Evolutionary conservation across 2,888 invertebrate genomes (phyloP).

Genomic region (Philereme vetulata): DNA sequence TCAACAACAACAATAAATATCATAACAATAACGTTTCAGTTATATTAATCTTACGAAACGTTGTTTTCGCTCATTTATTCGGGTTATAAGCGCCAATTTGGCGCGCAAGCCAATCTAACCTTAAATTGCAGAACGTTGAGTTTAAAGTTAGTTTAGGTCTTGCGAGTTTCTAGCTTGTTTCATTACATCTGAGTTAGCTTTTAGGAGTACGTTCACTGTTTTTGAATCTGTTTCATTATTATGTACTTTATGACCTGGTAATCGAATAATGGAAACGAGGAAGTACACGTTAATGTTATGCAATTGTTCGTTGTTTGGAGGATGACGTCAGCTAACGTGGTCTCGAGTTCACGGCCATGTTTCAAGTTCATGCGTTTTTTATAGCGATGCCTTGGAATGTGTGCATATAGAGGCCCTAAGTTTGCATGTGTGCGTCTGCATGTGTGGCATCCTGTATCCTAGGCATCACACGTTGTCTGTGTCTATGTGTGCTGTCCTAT

Average conservation of each 20-base stretch:
- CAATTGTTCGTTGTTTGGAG: constrained; percentile 69
- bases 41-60: too few species aligned
- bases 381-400: constrained; percentile 41
- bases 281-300: constrained; percentile 66
- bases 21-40: too few species aligned
- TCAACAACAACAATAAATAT: too few species aligned
- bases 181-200: too few species aligned
- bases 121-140: too few species aligned
- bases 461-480: background rate
- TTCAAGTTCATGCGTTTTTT: constrained; percentile 64
- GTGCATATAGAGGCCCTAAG: constrained; percentile 39
- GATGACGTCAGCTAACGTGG: constrained; percentile 66
- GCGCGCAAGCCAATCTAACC: too few species aligned
- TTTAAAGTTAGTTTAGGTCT: too few species aligned
- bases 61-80: too few species aligned
- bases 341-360: constrained; percentile 64
- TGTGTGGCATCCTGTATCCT: constrained; percentile 27
- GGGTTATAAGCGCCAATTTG: too few species aligned
- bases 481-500: too few species aligned
- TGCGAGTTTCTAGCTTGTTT: too few species aligned
- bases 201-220: background rate
- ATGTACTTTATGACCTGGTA: constrained; percentile 25
- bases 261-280: constrained; percentile 35
- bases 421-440: constrained; percentile 33
- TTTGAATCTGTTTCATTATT: constrained; percentile 1